Evolutionary conservation across 2,888 invertebrate species (phyloP), one percentile per base, ranked within the genome.

Genomic region (Dioctria linearis): DNA sequence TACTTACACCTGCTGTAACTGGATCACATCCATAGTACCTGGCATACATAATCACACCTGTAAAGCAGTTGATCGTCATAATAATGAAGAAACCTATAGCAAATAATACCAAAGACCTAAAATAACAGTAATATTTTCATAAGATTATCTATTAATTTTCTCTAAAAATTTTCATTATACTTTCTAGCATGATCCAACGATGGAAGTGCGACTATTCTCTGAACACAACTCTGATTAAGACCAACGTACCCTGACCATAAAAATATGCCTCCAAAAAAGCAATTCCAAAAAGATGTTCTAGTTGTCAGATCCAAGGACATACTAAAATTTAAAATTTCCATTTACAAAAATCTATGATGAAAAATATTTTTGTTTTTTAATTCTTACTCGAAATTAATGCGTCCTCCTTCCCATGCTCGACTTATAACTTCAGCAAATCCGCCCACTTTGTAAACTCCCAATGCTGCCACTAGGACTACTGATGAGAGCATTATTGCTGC

Each of bases 151-250:
- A 3, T 25, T 25, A 66, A 39, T 61, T 51, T n/a, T 59, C 37
- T 4, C 13, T 39, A 37, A 11, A 25, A 69, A 37, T 4, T 13
- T 42, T n/a, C 39, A 25, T 13, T 25, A 69, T 81, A 87, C 93
- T 88, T 87, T 88, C 90, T 90, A 25, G 93, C 93, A 84, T 91
- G 90, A 82, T 86, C 89, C 69, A 92, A 87, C 0, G 91, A 90
- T 2, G 92, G 91, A 80, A 94, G 88, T 0, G 93, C 91, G 51
- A 93, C 90, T 82, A 93, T 93, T 82, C 94, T 90, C 85, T 94
- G 94, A 0, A 94, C 93, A 90, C 93, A 93, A 73, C 93, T 93
- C 87, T 94, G 94, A 88, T 94, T 93, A 9, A 93, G 91, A 11
- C 93, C 91, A 84, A 93, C 92, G 84, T 93, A 92, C 0, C 92